Percentiles rank a stretch among this genome's conserved stretches.
Conservation (phyloP, 2,113 vertebrate species). For the Argyrosomus japonicus region DNA sequence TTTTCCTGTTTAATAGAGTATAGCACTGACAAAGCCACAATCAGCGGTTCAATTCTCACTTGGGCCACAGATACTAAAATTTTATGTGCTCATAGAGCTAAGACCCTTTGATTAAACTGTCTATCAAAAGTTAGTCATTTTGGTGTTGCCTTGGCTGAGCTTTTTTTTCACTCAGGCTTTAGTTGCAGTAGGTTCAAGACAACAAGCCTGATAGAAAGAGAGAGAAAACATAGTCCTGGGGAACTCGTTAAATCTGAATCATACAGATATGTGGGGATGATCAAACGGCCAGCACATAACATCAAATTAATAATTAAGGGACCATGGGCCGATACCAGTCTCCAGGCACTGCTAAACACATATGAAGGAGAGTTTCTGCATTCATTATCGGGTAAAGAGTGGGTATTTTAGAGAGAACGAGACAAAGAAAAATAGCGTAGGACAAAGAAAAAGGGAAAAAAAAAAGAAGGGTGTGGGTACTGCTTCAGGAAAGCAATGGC, state of each 20-base stretch:
- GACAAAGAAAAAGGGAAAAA: constrained; percentile 46
- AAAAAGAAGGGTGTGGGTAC: constrained; percentile 36
- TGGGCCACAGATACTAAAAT: background rate
- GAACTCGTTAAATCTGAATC: constrained; percentile 80
- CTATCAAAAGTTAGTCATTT: constrained; percentile 29
- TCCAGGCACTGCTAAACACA: constrained; percentile 76
- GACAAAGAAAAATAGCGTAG: constrained; percentile 38
- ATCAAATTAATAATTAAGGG: constrained; percentile 84
- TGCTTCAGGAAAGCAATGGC: constrained; percentile 52
- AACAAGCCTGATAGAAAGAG: constrained; percentile 49
- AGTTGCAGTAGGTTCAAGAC: constrained; percentile 42
- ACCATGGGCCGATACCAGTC: constrained; percentile 70
- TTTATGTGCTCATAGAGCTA: background rate
- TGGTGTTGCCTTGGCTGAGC: background rate
- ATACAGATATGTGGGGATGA: constrained; percentile 76
- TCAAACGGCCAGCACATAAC: constrained; percentile 79
- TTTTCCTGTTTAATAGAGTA: background rate
- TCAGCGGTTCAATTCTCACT: constrained; percentile 6
- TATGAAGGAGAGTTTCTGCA: constrained; percentile 76
- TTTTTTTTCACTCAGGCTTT: background rate
- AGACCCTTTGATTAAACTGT: constrained; percentile 8
- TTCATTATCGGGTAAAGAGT: constrained; percentile 62
- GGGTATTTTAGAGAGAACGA: constrained; percentile 44
- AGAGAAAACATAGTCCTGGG: constrained; percentile 60
- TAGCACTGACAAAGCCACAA: background rate